Percentiles rank a stretch among this genome's conserved stretches.
phyloP scores from a whole-genome alignment of 2,113 vertebrate genomes.

The Dascyllus trimaculatus region DNA sequence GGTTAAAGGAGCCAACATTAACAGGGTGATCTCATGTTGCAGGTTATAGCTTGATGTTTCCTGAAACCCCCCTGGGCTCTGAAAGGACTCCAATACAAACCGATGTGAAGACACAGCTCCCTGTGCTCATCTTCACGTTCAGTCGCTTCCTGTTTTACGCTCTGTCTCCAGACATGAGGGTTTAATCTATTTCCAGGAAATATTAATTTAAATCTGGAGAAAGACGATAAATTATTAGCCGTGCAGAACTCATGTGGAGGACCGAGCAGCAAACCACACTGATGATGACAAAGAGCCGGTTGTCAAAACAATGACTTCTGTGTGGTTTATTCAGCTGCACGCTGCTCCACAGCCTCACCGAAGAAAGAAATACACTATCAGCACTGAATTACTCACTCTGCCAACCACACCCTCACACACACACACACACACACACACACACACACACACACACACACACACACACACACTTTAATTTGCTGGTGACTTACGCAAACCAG shows the following conservation, averaged over 20 bases:
- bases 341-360: constrained; percentile 16
- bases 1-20: neutral
- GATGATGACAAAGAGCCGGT: neutral
- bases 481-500: neutral
- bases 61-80: too few relatives aligned
- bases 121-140: too few relatives aligned
- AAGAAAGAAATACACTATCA: neutral
- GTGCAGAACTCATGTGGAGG: neutral
- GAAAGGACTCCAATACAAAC: too few relatives aligned
- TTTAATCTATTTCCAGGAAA: too few relatives aligned
- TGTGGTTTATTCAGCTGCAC: neutral
- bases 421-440: constrained; percentile 18
- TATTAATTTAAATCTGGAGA: neutral
- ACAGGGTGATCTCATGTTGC: neutral
- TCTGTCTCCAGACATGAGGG: neutral
- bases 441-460: too few relatives aligned
- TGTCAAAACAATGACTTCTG: constrained; percentile 20
- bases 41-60: neutral
- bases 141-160: neutral
- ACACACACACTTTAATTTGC: neutral
- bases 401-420: constrained; percentile 44
- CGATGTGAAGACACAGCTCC: too few relatives aligned
- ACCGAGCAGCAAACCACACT: constrained; percentile 2
- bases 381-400: neutral
- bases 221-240: neutral